A percentile compares a stretch with the other conserved stretches of the same genome.
Conservation (phyloP, 2,113 vertebrate genomes). For the Corynorhinus townsendii region DNA sequence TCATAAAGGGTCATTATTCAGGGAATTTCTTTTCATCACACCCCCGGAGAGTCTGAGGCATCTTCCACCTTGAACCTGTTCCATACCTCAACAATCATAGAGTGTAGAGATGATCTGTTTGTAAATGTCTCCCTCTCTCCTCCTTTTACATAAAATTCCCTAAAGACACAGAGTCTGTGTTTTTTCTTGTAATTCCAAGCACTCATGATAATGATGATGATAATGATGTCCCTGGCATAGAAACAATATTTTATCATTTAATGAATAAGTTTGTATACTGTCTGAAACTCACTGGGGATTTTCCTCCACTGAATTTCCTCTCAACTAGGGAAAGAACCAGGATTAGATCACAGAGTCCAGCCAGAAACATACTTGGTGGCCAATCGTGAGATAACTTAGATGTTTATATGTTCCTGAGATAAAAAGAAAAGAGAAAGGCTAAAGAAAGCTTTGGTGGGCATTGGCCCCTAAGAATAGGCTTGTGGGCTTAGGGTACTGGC, state of each 20-base stretch:
- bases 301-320: constrained; percentile 17
- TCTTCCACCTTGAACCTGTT: not conserved
- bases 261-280: not conserved
- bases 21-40: not conserved
- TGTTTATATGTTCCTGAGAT: not conserved
- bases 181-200: constrained; percentile 27
- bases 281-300: not conserved
- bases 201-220: not conserved
- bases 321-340: constrained; percentile 1
- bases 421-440: not conserved
- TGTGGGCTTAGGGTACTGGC: not conserved
- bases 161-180: not conserved
- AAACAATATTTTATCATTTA: not conserved
- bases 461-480: not conserved
- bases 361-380: not conserved
- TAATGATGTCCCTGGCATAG: not conserved
- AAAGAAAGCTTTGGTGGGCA: not conserved
- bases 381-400: not conserved
- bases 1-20: not conserved
- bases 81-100: not conserved
- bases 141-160: not conserved
- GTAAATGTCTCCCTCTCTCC: not conserved
- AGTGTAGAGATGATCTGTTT: not conserved
- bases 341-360: not conserved
- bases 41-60: not conserved